Evolutionary conservation across 1,140 invertebrate genomes (phyloP), one percentile per base, ranked within the genome.

Genomic region (Ptiloglossa arizonensis): DNA sequence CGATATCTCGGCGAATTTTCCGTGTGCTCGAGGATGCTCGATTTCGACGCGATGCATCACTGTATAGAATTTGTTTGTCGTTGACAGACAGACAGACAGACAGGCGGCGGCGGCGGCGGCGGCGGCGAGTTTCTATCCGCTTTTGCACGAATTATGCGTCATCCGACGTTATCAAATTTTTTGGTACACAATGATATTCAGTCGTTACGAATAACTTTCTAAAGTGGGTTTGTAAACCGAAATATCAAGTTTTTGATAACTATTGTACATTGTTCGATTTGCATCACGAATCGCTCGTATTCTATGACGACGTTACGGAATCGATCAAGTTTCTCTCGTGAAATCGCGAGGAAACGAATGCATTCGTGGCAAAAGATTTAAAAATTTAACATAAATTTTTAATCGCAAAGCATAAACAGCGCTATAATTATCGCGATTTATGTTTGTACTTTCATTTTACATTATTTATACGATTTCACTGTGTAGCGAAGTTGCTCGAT

Each of bases 71-170:
- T 29, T 38, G 35, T n/a, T 59, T n/a, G 24, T 19, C 24, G 19
- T 74, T 74, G 77, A 74, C 70, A 74, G 70, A 59, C 70, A 66
- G 29, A 15, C 69, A 22, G 59, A 44, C n/a, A n/a, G n/a, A n/a
- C n/a, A n/a, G n/a, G n/a, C n/a, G n/a, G n/a, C n/a, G n/a, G n/a
- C n/a, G n/a, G n/a, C n/a, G n/a, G n/a, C n/a, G n/a, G n/a, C n/a
- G n/a, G n/a, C n/a, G n/a, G 44, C 59, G 59, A 35, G 27, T 60
- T 69, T 48, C 38, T 15, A 54, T 3, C 19, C n/a, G 59, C 19
- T 24, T 57, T 27, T 19, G n/a, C 13, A 50, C 44, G 29, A 69
- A 69, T 59, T 75, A 32, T 19, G 73, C 64, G 73, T 59, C 44
- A n/a, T 68, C 11, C 48, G 44, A 59, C 41, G n/a, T 76, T 54